Base-by-base conservation (phyloP, 1,140 invertebrate species). In the Zaprionus lachaisei region DNA sequence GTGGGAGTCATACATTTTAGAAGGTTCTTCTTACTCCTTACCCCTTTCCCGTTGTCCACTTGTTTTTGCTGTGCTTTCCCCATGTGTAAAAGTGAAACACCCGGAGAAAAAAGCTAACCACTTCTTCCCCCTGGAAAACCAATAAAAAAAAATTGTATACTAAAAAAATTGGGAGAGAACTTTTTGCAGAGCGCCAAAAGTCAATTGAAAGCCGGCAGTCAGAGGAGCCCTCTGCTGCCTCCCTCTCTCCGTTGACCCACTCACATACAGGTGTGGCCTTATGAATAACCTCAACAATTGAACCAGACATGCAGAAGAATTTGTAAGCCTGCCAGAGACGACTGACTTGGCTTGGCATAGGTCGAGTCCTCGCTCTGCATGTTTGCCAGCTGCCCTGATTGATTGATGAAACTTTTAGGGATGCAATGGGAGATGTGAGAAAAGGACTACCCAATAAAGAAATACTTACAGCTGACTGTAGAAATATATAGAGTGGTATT, bases 1-100 rank as follows among this genome's bases (percentile, higher is more conserved):
- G 64, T 69, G 81, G 85, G 85, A 90, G 76, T 70, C 78, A 79
- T 89, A 89, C 85, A 90, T 89, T 90, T 81, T 81, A 68, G 77
- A 83, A 83, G 89, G 75, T 81, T 79, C 61, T 78, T 81, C 72
- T 80, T 75, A 73, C 65, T 47, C 49, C 63, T 24, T 24, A 22
- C 34, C 58, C 31, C 71, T 72, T 31, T 44, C 49, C 62, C 68
- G 37, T 63, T 65, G 60, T 74, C 44, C 37, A 47, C 47, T 63
- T 64, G 14, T 61, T 34, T 67, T 47, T 62, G 65, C 37, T 61
- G 20, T 24, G 72, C 54, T 51, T 66, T 31, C 55, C 56, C 58
- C 77, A 31, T 20, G 67, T 4, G 63, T 63, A 69, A 56, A 14
- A 34, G 15, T 14, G 14, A 26, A 31, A 11, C 22, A 14, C 58